Conservation (phyloP, 2,888 invertebrate genomes). For the Cerceris ruficornis region DNA sequence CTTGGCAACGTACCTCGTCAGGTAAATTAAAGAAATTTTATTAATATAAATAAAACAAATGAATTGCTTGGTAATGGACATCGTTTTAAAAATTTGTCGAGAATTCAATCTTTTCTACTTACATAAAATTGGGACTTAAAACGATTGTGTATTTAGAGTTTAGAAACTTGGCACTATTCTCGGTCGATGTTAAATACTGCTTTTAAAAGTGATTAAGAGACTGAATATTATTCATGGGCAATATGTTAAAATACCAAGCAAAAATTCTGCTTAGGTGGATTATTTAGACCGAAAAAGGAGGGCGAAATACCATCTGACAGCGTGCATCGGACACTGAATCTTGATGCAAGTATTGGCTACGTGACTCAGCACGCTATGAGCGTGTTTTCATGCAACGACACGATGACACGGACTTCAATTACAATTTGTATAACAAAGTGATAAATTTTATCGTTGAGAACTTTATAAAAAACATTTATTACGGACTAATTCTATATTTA, state of each 20-base stretch:
- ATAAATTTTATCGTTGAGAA: constrained; percentile 26
- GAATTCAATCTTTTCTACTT: no score
- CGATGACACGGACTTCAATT: constrained; percentile 46
- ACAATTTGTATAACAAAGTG: constrained; percentile 26
- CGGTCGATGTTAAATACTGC: no score
- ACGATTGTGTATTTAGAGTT: no score
- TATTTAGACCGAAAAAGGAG: constrained; percentile 17
- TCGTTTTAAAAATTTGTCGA: no score
- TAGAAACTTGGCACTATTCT: no score
- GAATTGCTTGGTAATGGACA: no score
- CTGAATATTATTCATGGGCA: background rate
- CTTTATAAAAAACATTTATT: no score
- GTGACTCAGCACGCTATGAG: constrained; percentile 62
- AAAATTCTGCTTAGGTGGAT: constrained; percentile 33
- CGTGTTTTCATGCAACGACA: constrained; percentile 62
- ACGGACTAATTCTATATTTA: constrained; percentile 17
- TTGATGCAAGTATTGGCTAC: constrained; percentile 60
- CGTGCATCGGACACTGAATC: constrained; percentile 56
- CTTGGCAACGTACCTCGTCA: no score
- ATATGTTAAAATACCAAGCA: background rate
- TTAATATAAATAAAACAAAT: no score
- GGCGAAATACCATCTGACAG: constrained; percentile 31
- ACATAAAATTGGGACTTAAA: no score
- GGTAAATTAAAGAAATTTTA: no score
- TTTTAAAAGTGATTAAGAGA: no score